Percentiles rank a stretch among this genome's conserved stretches.
Evolutionary conservation across 1,140 invertebrate species (phyloP).

Genomic region (Bradysia coprophila): DNA sequence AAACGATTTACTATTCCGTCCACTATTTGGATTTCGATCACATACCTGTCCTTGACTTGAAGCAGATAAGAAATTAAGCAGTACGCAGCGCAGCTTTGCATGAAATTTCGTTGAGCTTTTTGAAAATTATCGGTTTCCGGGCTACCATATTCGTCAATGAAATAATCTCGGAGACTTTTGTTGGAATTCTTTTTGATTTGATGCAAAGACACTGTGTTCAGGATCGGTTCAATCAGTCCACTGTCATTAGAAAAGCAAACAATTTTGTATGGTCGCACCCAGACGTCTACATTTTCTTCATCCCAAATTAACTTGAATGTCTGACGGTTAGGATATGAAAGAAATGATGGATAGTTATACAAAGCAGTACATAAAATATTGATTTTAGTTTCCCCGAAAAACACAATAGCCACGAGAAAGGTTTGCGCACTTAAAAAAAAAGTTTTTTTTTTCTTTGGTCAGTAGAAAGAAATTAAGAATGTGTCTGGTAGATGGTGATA

Average conservation of each 20-base stretch:
- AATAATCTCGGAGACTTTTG: constrained; percentile 79
- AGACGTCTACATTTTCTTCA: constrained; percentile 75
- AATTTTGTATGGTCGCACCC: constrained; percentile 61
- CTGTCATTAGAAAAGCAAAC: constrained; percentile 80
- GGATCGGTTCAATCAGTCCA: constrained; percentile 87
- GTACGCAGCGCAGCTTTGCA: constrained; percentile 95
- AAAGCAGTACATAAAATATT: too few relatives aligned
- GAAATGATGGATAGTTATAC: too few relatives aligned
- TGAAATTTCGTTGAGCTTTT: constrained; percentile 89
- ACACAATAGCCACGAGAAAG: too few relatives aligned
- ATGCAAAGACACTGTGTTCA: constrained; percentile 94
- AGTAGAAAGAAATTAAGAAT: too few relatives aligned
- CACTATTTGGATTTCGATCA: too few relatives aligned
- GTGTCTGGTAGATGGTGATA: too few relatives aligned
- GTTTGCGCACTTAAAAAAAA: too few relatives aligned
- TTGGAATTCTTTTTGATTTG: constrained; percentile 95
- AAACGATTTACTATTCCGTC: too few relatives aligned
- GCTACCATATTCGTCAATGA: constrained; percentile 82
- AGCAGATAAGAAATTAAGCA: constrained; percentile 93
- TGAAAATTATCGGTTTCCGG: constrained; percentile 74
- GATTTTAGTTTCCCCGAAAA: too few relatives aligned
- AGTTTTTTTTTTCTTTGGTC: too few relatives aligned
- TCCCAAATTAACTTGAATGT: constrained; percentile 86
- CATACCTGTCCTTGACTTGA: constrained; percentile 91
- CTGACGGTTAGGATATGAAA: too few relatives aligned